A percentile compares a stretch with the other conserved stretches of the same genome.
Evolutionary conservation across 2,797 vertebrate species (phyloP).

Genomic region (Cheracebus regulus): DNA sequence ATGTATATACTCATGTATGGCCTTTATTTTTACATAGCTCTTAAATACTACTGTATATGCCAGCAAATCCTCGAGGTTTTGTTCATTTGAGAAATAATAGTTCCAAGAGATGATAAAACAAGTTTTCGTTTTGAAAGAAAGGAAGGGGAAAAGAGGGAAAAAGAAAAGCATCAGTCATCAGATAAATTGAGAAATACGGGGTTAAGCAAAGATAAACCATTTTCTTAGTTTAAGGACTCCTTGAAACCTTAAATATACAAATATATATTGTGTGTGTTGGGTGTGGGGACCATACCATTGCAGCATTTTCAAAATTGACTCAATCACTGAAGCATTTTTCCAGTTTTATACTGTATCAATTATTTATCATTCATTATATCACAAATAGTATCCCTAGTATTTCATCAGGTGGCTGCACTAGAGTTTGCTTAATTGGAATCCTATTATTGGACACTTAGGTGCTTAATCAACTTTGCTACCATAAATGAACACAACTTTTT

Average conservation of each 20-base stretch:
- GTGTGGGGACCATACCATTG: neutral
- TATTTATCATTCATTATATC: neutral
- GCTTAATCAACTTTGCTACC: neutral
- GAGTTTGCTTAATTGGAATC: conserved; percentile 25
- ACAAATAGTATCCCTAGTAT: neutral
- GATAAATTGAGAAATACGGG: neutral
- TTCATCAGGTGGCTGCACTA: neutral
- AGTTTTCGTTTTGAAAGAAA: conserved; percentile 22
- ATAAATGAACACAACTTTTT: conserved; percentile 6
- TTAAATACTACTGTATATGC: neutral
- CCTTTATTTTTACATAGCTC: neutral
- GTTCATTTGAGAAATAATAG: conserved; percentile 16
- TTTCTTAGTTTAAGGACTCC: neutral
- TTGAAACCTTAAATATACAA: conserved; percentile 9
- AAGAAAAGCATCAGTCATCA: neutral
- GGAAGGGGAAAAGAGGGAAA: too few relatives aligned
- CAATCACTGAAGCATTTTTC: neutral
- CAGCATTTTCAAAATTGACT: conserved; percentile 24
- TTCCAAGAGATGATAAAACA: conserved; percentile 7
- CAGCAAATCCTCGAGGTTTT: neutral
- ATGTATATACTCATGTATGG: neutral
- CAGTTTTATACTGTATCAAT: conserved; percentile 10
- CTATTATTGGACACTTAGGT: conserved; percentile 11
- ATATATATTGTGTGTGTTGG: neutral
- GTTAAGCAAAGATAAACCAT: conserved; percentile 10